These are phyloP conservation scores for Ochlodes sylvanus DNA, from an alignment of 2,888 invertebrate genomes.

Conservation along the genomic window DNA sequence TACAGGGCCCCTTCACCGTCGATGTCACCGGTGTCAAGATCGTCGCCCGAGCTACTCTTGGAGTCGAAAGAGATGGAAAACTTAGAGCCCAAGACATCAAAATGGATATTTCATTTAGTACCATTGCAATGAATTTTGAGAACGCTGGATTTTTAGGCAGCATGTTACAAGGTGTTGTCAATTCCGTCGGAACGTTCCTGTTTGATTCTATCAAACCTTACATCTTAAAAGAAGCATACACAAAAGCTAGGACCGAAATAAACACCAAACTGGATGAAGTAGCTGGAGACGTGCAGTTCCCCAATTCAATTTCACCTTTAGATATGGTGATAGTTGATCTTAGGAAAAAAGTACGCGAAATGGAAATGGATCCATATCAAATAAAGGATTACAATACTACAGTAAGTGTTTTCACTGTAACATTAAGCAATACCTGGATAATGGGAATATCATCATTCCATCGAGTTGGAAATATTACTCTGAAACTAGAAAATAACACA, in stretches of 20 bases:
- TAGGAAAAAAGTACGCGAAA: conserved; percentile 87
- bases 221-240: conserved; percentile 91
- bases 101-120: conserved; percentile 91
- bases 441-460: conserved; percentile 93
- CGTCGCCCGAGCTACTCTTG: conserved; percentile 88
- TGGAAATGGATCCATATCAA: conserved; percentile 90
- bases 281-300: conserved; percentile 89
- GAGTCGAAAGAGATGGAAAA: conserved; percentile 90
- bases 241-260: conserved; percentile 89
- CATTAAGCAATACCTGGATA: conserved; percentile 90
- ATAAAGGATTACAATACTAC: conserved; percentile 90
- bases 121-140: conserved; percentile 92
- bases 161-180: conserved; percentile 89
- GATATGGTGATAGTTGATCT: conserved; percentile 92
- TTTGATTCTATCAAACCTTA: conserved; percentile 95
- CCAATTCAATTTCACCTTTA: conserved; percentile 93
- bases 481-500: conserved; percentile 90
- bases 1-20: conserved; percentile 91
- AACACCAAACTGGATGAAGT: conserved; percentile 89
- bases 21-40: conserved; percentile 89
- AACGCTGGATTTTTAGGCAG: conserved; percentile 91
- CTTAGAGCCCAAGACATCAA: conserved; percentile 91
- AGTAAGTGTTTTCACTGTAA: conserved; percentile 88
- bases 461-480: conserved; percentile 91
- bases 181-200: conserved; percentile 91